These are phyloP conservation scores for Eulemur mongoz DNA, from an alignment of 2,797 vertebrate genomes.

Conservation along the genomic window DNA sequence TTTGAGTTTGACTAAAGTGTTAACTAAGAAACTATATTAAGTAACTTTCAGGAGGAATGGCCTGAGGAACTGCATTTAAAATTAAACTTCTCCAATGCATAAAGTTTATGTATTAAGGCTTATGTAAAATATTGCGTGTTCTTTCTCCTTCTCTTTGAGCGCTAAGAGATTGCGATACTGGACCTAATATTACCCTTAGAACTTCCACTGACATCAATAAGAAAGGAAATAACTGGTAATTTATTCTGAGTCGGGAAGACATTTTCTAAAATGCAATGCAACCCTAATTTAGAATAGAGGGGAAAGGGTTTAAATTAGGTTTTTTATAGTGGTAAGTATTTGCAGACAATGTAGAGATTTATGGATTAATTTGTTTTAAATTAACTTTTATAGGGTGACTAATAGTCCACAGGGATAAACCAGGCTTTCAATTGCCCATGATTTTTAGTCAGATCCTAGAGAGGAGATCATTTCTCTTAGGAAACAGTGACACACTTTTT, in stretches of 20 bases:
- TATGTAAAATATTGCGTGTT: not conserved
- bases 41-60: constrained; percentile 39
- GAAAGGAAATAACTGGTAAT: constrained; percentile 68
- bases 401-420: constrained; percentile 76
- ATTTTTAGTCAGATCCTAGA: constrained; percentile 71
- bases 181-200: constrained; percentile 47
- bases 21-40: not conserved
- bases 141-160: constrained; percentile 19
- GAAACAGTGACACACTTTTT: constrained; percentile 62
- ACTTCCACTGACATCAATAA: constrained; percentile 50
- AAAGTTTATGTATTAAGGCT: constrained; percentile 14
- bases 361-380: constrained; percentile 83
- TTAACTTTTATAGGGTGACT: constrained; percentile 82
- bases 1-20: not conserved
- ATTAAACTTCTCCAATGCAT: constrained; percentile 42
- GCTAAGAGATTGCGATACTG: not conserved
- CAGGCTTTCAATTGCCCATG: constrained; percentile 70
- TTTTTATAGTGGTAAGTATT: constrained; percentile 78
- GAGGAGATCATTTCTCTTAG: constrained; percentile 67
- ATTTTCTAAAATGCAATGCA: constrained; percentile 71
- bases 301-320: constrained; percentile 77
- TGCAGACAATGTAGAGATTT: constrained; percentile 81
- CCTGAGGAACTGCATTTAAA: constrained; percentile 1
- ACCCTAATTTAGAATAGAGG: constrained; percentile 72
- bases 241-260: constrained; percentile 64